Base-by-base conservation (phyloP, 2,888 invertebrate genomes). In the Hypena proboscidalis region DNA sequence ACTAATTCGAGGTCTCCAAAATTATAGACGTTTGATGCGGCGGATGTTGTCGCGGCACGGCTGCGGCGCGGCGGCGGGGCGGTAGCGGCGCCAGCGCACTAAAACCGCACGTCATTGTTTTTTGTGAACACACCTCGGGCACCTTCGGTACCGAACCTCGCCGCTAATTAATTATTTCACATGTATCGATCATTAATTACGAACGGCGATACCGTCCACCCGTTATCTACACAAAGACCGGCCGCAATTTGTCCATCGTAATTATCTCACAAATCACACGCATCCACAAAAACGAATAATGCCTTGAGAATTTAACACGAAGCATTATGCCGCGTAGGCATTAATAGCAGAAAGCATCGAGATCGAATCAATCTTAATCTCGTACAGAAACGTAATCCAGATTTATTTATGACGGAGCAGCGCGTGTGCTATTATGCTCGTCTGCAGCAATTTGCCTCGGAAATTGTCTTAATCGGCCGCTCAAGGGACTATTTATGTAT, bases 401-500 rank as follows among this genome's bases (percentile, higher is more conserved):
- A 90, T 90, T 86, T 90, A 90, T 90, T 90, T 90, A 90, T 88
- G 90, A 89, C 79, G 77, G 80, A 80, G 84, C 59, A 77, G 78
- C 79, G 83, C 85, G 89, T 90, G 89, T 90, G 90, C 90, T 90
- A 90, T 90, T 90, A 90, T 90, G 76, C 85, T 86, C 90, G 90
- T 90, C 90, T 87, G 90, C 87, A 77, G 90, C 90, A 90, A 90
- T 90, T 90, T 90, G 85, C 90, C 77, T 89, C 88, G 85, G 89
- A 90, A 90, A 90, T 90, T 90, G 90, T 90, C 90, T 90, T 90
- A 90, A 90, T 90, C 90, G 90, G 83, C 83, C 90, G 90, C 90
- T 90, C 90, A 90, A 90, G 90, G 90, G 90, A 90, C 90, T 90
- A 90, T 90, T 90, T 90, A 90, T 90, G 88, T 90, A 90, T 90